These are phyloP conservation scores for Rhinogobio ventralis DNA, from an alignment of 2,797 vertebrate genomes.

Conservation along the genomic window DNA sequence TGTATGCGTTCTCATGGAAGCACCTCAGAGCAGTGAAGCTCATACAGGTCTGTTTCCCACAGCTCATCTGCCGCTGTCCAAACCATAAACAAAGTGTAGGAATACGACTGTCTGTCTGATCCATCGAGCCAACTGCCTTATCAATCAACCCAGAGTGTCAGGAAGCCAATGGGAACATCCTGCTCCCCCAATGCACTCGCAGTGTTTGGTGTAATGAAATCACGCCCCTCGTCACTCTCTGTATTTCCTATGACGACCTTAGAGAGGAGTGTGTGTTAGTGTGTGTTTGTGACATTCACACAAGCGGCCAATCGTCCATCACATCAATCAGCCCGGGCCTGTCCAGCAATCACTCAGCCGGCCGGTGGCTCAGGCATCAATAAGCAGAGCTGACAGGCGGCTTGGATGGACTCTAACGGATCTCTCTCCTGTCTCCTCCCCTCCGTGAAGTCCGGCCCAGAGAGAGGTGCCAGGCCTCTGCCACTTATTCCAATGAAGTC, in stretches of 20 bases:
- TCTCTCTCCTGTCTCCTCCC: conserved; percentile 45
- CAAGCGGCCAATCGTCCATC: conserved; percentile 72
- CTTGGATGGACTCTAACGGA: conserved; percentile 47
- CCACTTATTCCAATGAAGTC: conserved; percentile 74
- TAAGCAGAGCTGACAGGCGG: conserved; percentile 72
- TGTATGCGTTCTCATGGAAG: conserved; percentile 6
- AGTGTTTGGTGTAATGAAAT: conserved; percentile 65
- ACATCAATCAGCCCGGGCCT: conserved; percentile 76
- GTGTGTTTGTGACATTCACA: conserved; percentile 56
- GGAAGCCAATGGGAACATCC: conserved; percentile 57
- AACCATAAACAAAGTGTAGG: conserved; percentile 65
- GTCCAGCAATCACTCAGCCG: conserved; percentile 73
- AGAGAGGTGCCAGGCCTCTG: conserved; percentile 66
- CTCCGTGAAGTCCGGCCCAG: conserved; percentile 60
- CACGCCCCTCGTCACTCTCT: conserved; percentile 56
- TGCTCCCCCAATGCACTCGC: conserved; percentile 58
- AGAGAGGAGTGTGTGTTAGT: conserved; percentile 44
- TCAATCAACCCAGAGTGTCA: conserved; percentile 68
- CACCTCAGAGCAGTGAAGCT: conserved; percentile 20
- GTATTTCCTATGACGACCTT: conserved; percentile 54
- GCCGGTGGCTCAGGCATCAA: conserved; percentile 72
- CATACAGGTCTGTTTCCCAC: conserved; percentile 57
- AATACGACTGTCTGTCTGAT: conserved; percentile 54
- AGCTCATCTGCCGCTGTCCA: conserved; percentile 50
- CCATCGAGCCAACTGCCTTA: conserved; percentile 59